Conservation (phyloP, 2,888 invertebrate genomes). For the Sarcophaga carnaria region DNA sequence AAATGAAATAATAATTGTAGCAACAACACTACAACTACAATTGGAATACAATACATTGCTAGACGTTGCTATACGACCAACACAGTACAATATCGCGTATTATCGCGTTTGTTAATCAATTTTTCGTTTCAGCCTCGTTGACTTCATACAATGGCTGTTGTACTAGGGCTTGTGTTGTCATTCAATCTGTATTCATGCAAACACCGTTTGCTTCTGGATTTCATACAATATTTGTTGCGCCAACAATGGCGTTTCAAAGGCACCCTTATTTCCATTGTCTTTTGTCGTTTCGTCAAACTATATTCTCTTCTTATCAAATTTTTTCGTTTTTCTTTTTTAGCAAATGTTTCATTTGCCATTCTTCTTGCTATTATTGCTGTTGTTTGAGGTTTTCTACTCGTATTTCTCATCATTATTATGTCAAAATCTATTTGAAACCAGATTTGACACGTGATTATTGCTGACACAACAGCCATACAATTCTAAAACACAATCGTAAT, state of each 20-base stretch:
- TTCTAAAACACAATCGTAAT: too few species aligned
- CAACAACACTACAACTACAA: slow-evolving; percentile 45
- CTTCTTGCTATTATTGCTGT: slow-evolving; percentile 41
- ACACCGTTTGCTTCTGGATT: slow-evolving; percentile 7
- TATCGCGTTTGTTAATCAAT: slow-evolving; percentile 73
- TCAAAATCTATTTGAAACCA: slow-evolving; percentile 69
- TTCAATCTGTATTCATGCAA: not conserved
- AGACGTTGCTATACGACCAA: not conserved
- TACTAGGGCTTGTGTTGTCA: not conserved
- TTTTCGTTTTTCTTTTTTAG: not conserved
- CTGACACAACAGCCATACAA: slow-evolving; percentile 18
- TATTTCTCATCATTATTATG: slow-evolving; percentile 77
- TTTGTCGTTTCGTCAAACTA: not conserved
- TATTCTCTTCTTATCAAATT: not conserved
- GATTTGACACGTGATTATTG: slow-evolving; percentile 79
- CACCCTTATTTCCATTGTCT: slow-evolving; percentile 49
- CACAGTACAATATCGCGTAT: slow-evolving; percentile 25
- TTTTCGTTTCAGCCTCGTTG: slow-evolving; percentile 74
- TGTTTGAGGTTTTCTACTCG: slow-evolving; percentile 73
- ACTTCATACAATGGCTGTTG: slow-evolving; percentile 72
- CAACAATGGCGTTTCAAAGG: slow-evolving; percentile 20
- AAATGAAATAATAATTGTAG: slow-evolving; percentile 69
- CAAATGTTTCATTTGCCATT: not conserved
- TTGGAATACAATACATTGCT: not conserved
- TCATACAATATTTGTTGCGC: slow-evolving; percentile 42